Evolutionary conservation across 1,140 invertebrate species (phyloP).

Genomic region (Apis florea): DNA sequence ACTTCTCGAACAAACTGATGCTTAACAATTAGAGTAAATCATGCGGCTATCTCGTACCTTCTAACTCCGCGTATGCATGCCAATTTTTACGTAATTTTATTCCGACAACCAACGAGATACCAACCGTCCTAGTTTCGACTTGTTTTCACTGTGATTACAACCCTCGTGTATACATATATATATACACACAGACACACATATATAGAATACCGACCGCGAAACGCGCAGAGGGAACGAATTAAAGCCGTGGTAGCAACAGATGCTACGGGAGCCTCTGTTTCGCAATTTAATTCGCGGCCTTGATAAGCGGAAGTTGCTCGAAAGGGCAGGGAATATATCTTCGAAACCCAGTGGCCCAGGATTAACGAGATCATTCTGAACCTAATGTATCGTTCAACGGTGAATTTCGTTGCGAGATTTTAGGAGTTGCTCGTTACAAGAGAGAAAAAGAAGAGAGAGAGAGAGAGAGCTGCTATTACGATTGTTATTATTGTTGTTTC

Average conservation of each 20-base stretch:
- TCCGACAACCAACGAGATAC: slow-evolving; percentile 45
- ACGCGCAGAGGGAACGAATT: slow-evolving; percentile 51
- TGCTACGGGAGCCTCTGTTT: slow-evolving; percentile 47
- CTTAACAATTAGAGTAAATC: slow-evolving; percentile 51
- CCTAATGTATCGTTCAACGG: not conserved
- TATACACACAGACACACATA: too few species aligned
- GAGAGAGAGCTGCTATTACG: not conserved
- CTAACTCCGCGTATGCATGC: slow-evolving; percentile 26
- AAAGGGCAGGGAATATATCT: slow-evolving; percentile 36
- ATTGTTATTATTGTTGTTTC: not conserved
- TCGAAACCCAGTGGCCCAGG: slow-evolving; percentile 1
- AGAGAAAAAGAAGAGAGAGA: too few species aligned
- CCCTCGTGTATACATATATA: not conserved
- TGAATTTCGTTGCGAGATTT: slow-evolving; percentile 1
- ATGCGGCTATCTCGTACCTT: slow-evolving; percentile 11
- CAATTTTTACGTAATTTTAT: slow-evolving; percentile 60
- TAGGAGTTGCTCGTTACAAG: not conserved
- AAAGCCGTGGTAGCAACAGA: slow-evolving; percentile 60
- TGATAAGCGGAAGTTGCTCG: slow-evolving; percentile 62
- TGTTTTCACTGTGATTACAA: slow-evolving; percentile 51
- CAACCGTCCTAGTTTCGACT: slow-evolving; percentile 55
- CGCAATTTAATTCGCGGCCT: slow-evolving; percentile 63
- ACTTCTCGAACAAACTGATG: slow-evolving; percentile 43
- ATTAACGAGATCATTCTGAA: slow-evolving; percentile 15
- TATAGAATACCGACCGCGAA: slow-evolving; percentile 36